Evolutionary conservation across 2,888 invertebrate species (phyloP).

Genomic region (Callyntrura sp.): DNA sequence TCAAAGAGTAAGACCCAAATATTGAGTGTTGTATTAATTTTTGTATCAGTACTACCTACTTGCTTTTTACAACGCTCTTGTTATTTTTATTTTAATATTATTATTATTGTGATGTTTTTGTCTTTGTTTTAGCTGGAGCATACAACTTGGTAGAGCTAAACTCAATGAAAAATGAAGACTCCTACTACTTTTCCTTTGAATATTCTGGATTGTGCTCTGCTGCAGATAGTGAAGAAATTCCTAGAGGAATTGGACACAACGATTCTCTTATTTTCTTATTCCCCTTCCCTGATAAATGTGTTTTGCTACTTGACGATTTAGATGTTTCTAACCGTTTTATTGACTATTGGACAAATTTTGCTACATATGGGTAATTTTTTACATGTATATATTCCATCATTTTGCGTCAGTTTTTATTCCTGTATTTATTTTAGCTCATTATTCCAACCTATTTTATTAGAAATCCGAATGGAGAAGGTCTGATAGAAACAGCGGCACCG

Average conservation of each 20-base stretch:
- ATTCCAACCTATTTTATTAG: slow-evolving; percentile 6
- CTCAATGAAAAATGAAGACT: slow-evolving; percentile 67
- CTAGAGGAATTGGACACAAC: slow-evolving; percentile 73
- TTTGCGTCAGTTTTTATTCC: too few species aligned
- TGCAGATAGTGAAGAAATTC: slow-evolving; percentile 45
- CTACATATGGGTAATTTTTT: slow-evolving; percentile 65
- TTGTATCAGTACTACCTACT: background rate
- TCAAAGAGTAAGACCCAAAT: too few species aligned
- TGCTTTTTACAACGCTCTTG: background rate
- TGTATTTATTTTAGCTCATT: too few species aligned
- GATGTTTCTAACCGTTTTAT: slow-evolving; percentile 54
- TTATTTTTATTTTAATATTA: too few species aligned
- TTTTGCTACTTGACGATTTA: slow-evolving; percentile 51
- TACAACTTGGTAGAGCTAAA: slow-evolving; percentile 76
- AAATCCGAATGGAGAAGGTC: slow-evolving; percentile 63
- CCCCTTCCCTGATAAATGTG: slow-evolving; percentile 14
- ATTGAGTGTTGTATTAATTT: too few species aligned
- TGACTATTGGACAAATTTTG: slow-evolving; percentile 75
- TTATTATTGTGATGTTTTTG: background rate
- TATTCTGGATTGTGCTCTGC: slow-evolving; percentile 59
- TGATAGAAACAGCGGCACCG: slow-evolving; percentile 23
- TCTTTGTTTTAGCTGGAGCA: slow-evolving; percentile 67
- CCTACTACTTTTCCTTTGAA: slow-evolving; percentile 76
- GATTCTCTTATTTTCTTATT: slow-evolving; percentile 69
- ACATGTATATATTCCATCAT: too few species aligned